Evolutionary conservation across 2,113 vertebrate genomes (phyloP).

Genomic region (Synodontis membranacea): DNA sequence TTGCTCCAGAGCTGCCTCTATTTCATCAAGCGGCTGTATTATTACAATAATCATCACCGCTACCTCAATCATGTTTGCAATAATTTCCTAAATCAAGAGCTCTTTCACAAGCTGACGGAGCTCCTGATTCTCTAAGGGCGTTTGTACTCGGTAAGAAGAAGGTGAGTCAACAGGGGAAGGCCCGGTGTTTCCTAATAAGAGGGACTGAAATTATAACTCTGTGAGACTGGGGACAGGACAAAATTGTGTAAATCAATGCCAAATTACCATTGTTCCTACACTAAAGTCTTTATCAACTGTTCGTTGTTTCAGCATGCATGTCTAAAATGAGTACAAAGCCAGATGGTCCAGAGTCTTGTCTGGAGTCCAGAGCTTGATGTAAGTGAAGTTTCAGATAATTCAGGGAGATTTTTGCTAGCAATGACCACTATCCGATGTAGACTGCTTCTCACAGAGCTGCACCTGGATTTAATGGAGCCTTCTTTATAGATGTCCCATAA

Average conservation of each 20-base stretch:
- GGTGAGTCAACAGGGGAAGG: slow-evolving; percentile 38
- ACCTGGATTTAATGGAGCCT: slow-evolving; percentile 52
- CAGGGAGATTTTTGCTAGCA: slow-evolving; percentile 32
- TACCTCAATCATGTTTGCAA: slow-evolving; percentile 54
- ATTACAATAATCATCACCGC: slow-evolving; percentile 59
- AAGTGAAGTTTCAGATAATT: slow-evolving; percentile 36
- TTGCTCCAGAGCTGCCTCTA: slow-evolving; percentile 47
- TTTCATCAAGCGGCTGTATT: slow-evolving; percentile 51
- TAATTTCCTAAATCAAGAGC: slow-evolving; percentile 60
- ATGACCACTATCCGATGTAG: slow-evolving; percentile 32
- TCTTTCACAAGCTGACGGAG: slow-evolving; percentile 47
- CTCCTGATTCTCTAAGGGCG: slow-evolving; percentile 44
- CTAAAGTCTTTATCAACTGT: slow-evolving; percentile 45
- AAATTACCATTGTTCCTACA: slow-evolving; percentile 37
- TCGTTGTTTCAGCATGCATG: slow-evolving; percentile 18
- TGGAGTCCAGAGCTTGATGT: slow-evolving; percentile 32
- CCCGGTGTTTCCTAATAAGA: slow-evolving; percentile 37
- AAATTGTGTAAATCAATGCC: slow-evolving; percentile 46
- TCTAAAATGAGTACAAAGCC: slow-evolving; percentile 37
- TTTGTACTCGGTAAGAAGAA: slow-evolving; percentile 46
- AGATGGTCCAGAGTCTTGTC: slow-evolving; percentile 50
- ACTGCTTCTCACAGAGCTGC: slow-evolving; percentile 20
- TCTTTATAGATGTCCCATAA: slow-evolving; percentile 54
- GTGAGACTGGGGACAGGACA: slow-evolving; percentile 35
- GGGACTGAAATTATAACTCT: slow-evolving; percentile 44